Percentiles rank a stretch among this genome's conserved stretches.
These are phyloP conservation scores for Malthinus seriepunctatus DNA, from an alignment of 2,888 invertebrate genomes.

Conservation along the genomic window DNA sequence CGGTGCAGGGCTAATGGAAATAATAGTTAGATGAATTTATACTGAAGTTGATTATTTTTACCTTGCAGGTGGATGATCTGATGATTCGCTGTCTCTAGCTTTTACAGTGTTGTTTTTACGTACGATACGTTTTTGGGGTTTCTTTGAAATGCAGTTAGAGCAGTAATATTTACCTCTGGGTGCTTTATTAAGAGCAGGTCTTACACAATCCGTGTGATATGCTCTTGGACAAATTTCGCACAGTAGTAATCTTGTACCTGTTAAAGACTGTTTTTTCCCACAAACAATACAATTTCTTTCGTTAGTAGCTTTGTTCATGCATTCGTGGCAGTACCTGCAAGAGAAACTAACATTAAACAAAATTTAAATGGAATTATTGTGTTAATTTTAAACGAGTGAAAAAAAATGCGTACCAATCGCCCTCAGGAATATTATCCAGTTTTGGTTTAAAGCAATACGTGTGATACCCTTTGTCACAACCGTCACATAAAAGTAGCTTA, in stretches of 20 bases:
- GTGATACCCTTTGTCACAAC: slow-evolving; percentile 98
- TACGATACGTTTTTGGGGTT: slow-evolving; percentile 63
- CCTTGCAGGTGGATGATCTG: slow-evolving; percentile 57
- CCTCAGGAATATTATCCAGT: slow-evolving; percentile 95
- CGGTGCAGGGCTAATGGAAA: slow-evolving; percentile 63
- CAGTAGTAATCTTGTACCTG: slow-evolving; percentile 67
- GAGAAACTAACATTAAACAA: neutral
- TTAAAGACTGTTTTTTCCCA: slow-evolving; percentile 67
- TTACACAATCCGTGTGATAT: slow-evolving; percentile 92
- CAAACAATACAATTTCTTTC: slow-evolving; percentile 94
- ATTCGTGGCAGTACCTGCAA: slow-evolving; percentile 92
- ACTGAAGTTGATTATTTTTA: slow-evolving; percentile 1
- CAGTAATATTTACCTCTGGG: slow-evolving; percentile 68
- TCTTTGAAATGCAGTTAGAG: slow-evolving; percentile 82
- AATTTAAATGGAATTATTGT: slow-evolving; percentile 7
- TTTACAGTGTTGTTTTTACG: slow-evolving; percentile 67
- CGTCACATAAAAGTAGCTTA: slow-evolving; percentile 91
- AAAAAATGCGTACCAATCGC: slow-evolving; percentile 80
- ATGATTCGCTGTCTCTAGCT: slow-evolving; percentile 61
- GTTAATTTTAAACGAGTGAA: slow-evolving; percentile 2
- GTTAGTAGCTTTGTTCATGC: slow-evolving; percentile 90
- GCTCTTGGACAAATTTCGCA: slow-evolving; percentile 91
- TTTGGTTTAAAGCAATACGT: slow-evolving; percentile 98
- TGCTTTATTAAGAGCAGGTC: slow-evolving; percentile 81
- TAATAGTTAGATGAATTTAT: neutral